A percentile compares a stretch with the other conserved stretches of the same genome.
Evolutionary conservation across 2,888 invertebrate species (phyloP).

Genomic region (Aquatica leii): DNA sequence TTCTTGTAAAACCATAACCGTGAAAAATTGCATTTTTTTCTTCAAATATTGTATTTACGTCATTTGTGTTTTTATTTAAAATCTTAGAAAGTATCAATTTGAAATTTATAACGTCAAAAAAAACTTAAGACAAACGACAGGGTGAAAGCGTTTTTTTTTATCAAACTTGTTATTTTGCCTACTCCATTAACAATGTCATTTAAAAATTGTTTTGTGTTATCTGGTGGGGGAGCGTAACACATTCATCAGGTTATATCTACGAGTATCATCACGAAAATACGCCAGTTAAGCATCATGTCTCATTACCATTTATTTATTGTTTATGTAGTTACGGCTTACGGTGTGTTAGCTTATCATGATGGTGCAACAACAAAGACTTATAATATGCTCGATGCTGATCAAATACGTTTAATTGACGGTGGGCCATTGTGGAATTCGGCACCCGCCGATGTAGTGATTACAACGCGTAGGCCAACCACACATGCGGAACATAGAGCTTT

Average conservation of each 20-base stretch:
- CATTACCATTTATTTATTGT: background rate
- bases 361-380: conserved; percentile 50
- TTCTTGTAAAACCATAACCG: conserved; percentile 18
- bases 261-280: conserved; percentile 20
- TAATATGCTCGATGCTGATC: conserved; percentile 67
- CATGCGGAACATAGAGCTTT: conserved; percentile 62
- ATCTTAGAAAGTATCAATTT: no score
- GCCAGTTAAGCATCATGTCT: conserved; percentile 15
- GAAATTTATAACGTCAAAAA: no score
- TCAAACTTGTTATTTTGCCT: no score
- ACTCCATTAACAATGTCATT: no score
- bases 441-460: conserved; percentile 30
- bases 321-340: background rate
- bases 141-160: no score
- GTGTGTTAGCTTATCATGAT: conserved; percentile 15
- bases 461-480: conserved; percentile 54
- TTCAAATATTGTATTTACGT: conserved; percentile 16
- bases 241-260: no score
- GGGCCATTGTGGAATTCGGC: conserved; percentile 47
- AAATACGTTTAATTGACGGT: conserved; percentile 65
- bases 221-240: no score
- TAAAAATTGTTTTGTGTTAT: no score
- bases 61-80: background rate
- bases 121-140: no score
- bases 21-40: conserved; percentile 16